Base-by-base conservation (phyloP, 2,113 vertebrate genomes). In the Upupa epops region DNA sequence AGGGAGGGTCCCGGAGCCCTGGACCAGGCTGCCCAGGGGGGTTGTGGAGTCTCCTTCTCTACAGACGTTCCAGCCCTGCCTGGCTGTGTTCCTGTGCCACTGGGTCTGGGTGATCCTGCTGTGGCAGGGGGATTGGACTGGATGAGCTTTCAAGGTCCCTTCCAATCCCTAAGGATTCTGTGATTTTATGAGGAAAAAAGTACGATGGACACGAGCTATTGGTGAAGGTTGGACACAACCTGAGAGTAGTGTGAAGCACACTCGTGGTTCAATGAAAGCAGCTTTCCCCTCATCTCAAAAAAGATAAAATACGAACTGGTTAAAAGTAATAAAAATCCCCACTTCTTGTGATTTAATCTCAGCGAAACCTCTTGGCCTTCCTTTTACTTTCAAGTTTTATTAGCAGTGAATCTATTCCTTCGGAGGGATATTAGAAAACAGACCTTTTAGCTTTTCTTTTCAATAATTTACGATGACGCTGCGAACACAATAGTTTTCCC, bases 401-500 rank as follows among this genome's bases (percentile, higher is more conserved):
- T 84, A 86, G 65, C 24, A 77, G 79, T 74, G 28, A 52, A 46
- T 91, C 93, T 82, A 60, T 89, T 95, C 86, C 78, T 96, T 92
- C 83, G 90, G 73, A 88, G 65, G 29, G 32, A 24, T 74, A 40
- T 59, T 88, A 68, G 56, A 77, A 94, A 96, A 76, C 13, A 88
- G 91, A 78, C 83, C 73, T 29, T n/a, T 91, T 84, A 61, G 40
- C 89, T 95, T 78, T 68, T 28, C 87, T 95, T 95, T 96, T 90
- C 86, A 96, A 81, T 91, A 89, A 96, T 93, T 94, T 95, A 84
- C 73, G 89, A 54, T 73, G 76, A 81, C 84, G 70, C 77, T 96
- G 79, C 94, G 88, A 97, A 85, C 86, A 95, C 74, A 94, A 70
- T 96, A 94, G 94, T 97, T 96, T 96, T 52, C 88, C 68, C 78